A percentile compares a stretch with the other conserved stretches of the same genome.
These are phyloP conservation scores for Parnassius orleans DNA, from an alignment of 2,888 invertebrate species.

Conservation along the genomic window DNA sequence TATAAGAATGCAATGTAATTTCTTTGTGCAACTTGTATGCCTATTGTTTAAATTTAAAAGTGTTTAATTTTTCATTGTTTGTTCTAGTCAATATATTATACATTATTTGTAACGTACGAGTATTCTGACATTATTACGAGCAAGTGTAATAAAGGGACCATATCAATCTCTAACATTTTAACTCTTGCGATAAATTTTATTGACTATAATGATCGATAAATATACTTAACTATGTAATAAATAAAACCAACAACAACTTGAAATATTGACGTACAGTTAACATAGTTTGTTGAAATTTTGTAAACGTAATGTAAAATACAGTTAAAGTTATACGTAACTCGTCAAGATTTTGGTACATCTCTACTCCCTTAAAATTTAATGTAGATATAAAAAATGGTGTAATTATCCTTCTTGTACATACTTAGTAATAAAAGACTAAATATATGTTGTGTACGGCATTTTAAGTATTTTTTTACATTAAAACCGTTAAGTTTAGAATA, in stretches of 20 bases:
- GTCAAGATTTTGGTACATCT: constrained; percentile 12
- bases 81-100: constrained; percentile 22
- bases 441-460: too few relatives aligned
- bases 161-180: constrained; percentile 24
- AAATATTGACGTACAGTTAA: constrained; percentile 3
- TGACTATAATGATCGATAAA: not conserved
- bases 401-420: too few relatives aligned
- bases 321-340: constrained; percentile 9
- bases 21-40: too few relatives aligned
- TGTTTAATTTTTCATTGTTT: constrained; percentile 7
- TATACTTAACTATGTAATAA: not conserved
- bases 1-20: too few relatives aligned
- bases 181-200: constrained; percentile 12
- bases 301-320: constrained; percentile 14
- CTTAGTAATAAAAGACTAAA: too few relatives aligned
- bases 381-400: too few relatives aligned
- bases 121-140: not conserved
- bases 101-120: constrained; percentile 3
- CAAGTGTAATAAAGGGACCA: constrained; percentile 31
- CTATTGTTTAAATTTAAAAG: constrained; percentile 1
- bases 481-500: too few relatives aligned
- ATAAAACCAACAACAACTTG: constrained; percentile 4
- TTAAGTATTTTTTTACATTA: too few relatives aligned
- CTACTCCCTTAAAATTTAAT: too few relatives aligned
- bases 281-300: constrained; percentile 29